phyloP scores from a whole-genome alignment of 1,140 invertebrate species.

The Ceratosolen solmsi region DNA sequence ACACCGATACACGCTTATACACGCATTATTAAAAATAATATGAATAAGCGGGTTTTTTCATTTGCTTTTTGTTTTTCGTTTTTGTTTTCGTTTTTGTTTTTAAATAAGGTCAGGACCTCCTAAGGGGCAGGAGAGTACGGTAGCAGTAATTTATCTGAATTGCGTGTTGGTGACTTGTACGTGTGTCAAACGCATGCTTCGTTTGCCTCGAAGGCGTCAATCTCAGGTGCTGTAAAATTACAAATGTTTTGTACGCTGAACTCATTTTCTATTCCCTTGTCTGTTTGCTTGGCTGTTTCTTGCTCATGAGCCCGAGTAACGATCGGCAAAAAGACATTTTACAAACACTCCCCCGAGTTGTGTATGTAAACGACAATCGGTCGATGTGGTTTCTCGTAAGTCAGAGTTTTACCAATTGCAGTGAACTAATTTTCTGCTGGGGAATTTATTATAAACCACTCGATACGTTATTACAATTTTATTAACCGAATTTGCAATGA shows the following conservation, averaged over 20 bases:
- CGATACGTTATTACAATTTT: too few species aligned
- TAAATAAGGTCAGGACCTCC: constrained; percentile 66
- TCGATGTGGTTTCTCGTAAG: not conserved
- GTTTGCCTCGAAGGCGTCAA: constrained; percentile 36
- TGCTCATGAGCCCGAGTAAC: not conserved
- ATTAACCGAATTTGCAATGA: too few species aligned
- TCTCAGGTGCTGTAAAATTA: not conserved
- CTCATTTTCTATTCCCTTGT: constrained; percentile 25
- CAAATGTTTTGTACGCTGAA: not conserved
- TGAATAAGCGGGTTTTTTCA: too few species aligned
- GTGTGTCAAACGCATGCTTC: constrained; percentile 41
- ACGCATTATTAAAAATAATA: not conserved
- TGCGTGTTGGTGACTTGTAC: not conserved
- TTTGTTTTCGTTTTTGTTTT: too few species aligned
- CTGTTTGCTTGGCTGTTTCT: constrained; percentile 13
- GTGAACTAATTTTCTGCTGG: not conserved
- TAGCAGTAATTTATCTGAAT: not conserved
- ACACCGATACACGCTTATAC: not conserved
- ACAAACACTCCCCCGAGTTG: not conserved
- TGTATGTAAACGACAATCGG: not conserved
- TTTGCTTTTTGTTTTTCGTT: not conserved
- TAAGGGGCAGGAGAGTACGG: not conserved
- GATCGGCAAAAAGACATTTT: not conserved
- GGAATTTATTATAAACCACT: too few species aligned
- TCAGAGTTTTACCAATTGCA: not conserved